Evolutionary conservation across 2,113 vertebrate species (phyloP).

Genomic region (Hypomesus transpacificus): DNA sequence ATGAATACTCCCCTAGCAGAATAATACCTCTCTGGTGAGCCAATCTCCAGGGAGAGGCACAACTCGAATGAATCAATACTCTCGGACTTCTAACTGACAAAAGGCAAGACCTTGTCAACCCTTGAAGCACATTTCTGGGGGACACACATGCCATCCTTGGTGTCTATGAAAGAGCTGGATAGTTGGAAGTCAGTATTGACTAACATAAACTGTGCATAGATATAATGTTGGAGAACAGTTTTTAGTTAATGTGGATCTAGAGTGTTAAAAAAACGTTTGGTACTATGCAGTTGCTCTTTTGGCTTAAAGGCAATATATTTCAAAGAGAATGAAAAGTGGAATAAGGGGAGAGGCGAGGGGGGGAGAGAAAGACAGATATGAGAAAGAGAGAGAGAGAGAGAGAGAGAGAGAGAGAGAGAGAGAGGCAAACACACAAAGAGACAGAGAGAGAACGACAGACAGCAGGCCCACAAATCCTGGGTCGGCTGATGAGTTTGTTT

Average conservation of each 20-base stretch:
- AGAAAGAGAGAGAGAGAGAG: too few species aligned
- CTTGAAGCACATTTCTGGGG: slow-evolving; percentile 44
- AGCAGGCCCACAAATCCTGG: slow-evolving; percentile 48
- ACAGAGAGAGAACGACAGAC: too few species aligned
- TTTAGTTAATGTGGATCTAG: not conserved
- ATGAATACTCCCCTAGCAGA: slow-evolving; percentile 61
- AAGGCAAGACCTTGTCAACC: slow-evolving; percentile 62
- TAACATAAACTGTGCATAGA: not conserved
- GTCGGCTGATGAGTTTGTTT: slow-evolving; percentile 74
- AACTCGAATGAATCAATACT: slow-evolving; percentile 60
- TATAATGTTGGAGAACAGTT: not conserved
- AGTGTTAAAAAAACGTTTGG: not conserved
- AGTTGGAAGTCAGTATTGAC: not conserved
- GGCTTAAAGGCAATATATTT: slow-evolving; percentile 7
- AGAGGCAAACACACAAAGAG: too few species aligned
- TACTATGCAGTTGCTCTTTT: not conserved
- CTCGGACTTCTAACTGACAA: slow-evolving; percentile 65
- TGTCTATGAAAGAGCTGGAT: slow-evolving; percentile 15
- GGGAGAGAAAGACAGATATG: too few species aligned
- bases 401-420: too few species aligned
- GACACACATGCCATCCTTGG: slow-evolving; percentile 55
- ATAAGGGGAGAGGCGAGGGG: slow-evolving; percentile 35
- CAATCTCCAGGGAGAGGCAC: slow-evolving; percentile 66
- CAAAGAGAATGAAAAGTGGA: slow-evolving; percentile 24
- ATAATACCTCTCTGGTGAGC: slow-evolving; percentile 62